Base-by-base conservation (phyloP, 2,797 vertebrate species). In the Chloroceryle amazona region DNA sequence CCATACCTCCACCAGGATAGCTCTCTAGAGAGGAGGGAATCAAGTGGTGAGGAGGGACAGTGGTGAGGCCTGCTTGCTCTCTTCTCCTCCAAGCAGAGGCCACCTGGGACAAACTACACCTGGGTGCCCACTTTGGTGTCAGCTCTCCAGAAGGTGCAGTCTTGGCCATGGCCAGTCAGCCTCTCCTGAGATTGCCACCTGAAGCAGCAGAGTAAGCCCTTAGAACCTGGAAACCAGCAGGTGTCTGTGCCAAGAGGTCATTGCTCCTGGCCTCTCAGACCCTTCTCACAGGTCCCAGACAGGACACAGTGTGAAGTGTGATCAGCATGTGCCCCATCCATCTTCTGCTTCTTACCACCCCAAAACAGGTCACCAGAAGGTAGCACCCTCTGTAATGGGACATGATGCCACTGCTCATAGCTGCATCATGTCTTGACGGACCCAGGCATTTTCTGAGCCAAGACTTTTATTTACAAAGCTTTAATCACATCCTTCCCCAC, bases 401-500 rank as follows among this genome's bases (percentile, higher is more conserved):
- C 18, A 29, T 1, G 0, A 41, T 55, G 57, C 57, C 18, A 3
- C 52, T 33, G 17, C 62, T 75, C 3, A 0, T 17, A 65, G 51
- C 67, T 95, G 51, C 70, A 3, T 67, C 4, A 0, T 52, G 25
- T 84, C 58, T 35, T 41, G 21, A 92, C 23, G 41, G 78, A 94
- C 57, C 31, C 52, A 67, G 54, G 57, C 4, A 0, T 67, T 76
- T 92, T 79, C 60, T 13, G 21, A 71, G 93, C 66, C 92, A 89
- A 72, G 41, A 12, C 26, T 82, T 81, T 63, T 80, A 90, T 95
- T 95, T 94, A 68, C 79, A 80, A 68, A n/a, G 54, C 74, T 94
- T 93, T 96, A 91, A 81, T 95, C 88, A 93, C 41, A 79, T 95
- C 90, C 94, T 95, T 95, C 93, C 88, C 42, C 49, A 42, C 49